Conservation (phyloP, 2,888 invertebrate genomes). For the Cylloceria caligata region DNA sequence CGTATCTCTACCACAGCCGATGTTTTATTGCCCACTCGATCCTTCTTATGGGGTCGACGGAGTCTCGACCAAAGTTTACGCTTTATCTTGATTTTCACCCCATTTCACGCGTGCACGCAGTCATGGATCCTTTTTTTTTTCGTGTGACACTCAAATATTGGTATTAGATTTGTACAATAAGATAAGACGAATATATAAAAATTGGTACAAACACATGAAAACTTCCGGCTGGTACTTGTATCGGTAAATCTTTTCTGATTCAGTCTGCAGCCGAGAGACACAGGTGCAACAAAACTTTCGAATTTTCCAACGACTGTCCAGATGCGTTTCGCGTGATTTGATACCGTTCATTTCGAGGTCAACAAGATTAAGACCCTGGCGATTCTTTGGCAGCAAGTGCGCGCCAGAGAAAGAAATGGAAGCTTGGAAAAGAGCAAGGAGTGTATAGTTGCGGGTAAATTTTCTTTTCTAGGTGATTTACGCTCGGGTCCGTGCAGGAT, state of each 20-base stretch:
- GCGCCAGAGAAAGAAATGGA: slow-evolving; percentile 1
- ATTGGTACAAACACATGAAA: not conserved
- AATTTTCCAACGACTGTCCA: not conserved
- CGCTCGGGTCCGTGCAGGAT: slow-evolving; percentile 57
- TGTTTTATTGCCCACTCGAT: slow-evolving; percentile 78
- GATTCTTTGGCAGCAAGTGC: not conserved
- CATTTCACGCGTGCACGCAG: slow-evolving; percentile 74
- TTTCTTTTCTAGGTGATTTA: slow-evolving; percentile 66
- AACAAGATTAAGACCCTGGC: slow-evolving; percentile 11
- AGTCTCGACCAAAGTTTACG: slow-evolving; percentile 69
- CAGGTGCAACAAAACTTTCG: not conserved
- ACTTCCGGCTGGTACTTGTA: not conserved
- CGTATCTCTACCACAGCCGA: slow-evolving; percentile 62
- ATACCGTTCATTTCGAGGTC: not conserved
- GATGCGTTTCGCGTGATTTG: not conserved
- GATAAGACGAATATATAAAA: not conserved
- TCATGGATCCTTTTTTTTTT: slow-evolving; percentile 73
- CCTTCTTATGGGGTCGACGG: slow-evolving; percentile 73
- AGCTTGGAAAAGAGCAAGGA: slow-evolving; percentile 14
- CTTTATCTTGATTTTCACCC: slow-evolving; percentile 77
- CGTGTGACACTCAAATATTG: slow-evolving; percentile 59
- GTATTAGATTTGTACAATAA: not conserved
- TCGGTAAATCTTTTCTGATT: not conserved
- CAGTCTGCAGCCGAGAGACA: not conserved
- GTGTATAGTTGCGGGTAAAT: slow-evolving; percentile 46